phyloP scores from a whole-genome alignment of 2,113 vertebrate species.

The Thamnophis sirtalis region DNA sequence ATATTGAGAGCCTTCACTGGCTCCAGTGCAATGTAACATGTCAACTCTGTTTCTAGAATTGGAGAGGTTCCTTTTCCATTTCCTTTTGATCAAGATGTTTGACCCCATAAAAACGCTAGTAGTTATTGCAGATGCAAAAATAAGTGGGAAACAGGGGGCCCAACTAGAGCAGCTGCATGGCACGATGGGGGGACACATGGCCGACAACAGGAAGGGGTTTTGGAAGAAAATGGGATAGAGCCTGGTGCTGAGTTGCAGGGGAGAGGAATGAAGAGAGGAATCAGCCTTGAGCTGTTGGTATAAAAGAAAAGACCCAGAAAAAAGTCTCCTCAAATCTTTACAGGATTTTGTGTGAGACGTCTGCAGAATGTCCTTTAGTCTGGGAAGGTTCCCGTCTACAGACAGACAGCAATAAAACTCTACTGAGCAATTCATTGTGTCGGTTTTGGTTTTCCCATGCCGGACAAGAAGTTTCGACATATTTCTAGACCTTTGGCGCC shows the following conservation, averaged over 20 bases:
- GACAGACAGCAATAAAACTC: background rate
- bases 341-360: background rate
- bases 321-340: background rate
- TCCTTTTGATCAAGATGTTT: background rate
- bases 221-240: background rate
- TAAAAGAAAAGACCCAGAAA: background rate
- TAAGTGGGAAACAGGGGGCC: background rate
- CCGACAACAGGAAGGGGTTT: background rate
- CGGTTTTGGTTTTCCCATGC: background rate
- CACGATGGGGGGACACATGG: background rate
- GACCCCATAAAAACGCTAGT: background rate
- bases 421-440: background rate
- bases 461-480: background rate
- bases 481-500: background rate
- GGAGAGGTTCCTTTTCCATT: background rate
- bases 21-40: background rate
- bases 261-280: background rate
- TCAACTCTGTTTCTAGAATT: background rate
- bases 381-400: background rate
- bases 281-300: background rate
- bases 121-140: background rate
- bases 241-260: background rate
- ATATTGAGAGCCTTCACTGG: background rate
- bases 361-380: background rate
- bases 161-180: background rate